Conservation (phyloP, 2,888 invertebrate genomes). For the Diploptera punctata region DNA sequence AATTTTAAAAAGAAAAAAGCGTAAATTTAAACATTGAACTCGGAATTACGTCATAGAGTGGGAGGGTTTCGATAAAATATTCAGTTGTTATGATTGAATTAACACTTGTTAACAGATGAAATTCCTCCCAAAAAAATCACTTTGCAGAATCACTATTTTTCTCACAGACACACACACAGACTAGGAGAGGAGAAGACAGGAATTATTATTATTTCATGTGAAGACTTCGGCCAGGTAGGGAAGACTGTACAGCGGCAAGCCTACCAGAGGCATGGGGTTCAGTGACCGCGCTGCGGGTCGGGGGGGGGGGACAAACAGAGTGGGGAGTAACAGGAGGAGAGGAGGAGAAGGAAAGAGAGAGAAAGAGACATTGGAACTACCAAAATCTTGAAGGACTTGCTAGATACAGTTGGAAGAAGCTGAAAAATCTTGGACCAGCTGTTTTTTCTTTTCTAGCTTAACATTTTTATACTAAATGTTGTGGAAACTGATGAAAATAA, state of each 20-base stretch:
- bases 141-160: no score
- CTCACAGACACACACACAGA: no score
- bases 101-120: no score
- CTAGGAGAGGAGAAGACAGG: no score
- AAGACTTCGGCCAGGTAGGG: background rate
- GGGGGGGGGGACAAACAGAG: background rate
- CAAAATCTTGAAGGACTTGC: conserved; percentile 4
- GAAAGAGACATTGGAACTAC: background rate
- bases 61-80: no score
- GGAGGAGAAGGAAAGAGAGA: background rate
- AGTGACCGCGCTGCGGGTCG: conserved; percentile 2
- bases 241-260: background rate
- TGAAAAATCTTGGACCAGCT: conserved; percentile 10
- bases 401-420: background rate
- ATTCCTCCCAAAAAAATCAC: no score
- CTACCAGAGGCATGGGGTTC: conserved; percentile 21
- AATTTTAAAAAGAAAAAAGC: no score
- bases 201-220: no score
- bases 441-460: background rate
- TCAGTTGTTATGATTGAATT: no score
- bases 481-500: background rate
- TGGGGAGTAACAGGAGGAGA: background rate
- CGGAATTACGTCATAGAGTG: no score
- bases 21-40: no score
- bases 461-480: background rate